A percentile compares a stretch with the other conserved stretches of the same genome.
These are phyloP conservation scores for Drosophila neotestacea DNA, from an alignment of 2,888 invertebrate species.

Conservation along the genomic window DNA sequence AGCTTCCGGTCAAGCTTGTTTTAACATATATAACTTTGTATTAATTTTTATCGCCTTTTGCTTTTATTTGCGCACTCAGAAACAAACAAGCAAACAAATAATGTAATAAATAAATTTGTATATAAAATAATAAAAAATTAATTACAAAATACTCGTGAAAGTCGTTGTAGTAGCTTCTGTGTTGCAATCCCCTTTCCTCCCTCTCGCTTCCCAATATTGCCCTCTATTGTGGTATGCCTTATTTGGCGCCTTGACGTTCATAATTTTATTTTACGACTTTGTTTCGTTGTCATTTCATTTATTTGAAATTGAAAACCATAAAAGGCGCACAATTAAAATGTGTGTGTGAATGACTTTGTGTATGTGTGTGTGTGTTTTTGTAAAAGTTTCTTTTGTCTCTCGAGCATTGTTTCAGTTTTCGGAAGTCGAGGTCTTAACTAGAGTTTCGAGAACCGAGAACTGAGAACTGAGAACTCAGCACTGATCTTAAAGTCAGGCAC, in stretches of 20 bases:
- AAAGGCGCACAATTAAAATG: conserved; percentile 76
- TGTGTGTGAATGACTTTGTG: conserved; percentile 39
- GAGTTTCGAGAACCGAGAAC: conserved; percentile 17
- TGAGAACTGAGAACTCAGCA: conserved; percentile 22
- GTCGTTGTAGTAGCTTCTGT: conserved; percentile 71
- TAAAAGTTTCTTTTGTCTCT: conserved; percentile 62
- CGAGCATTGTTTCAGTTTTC: conserved; percentile 60
- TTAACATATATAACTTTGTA: conserved; percentile 9
- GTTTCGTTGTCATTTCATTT: conserved; percentile 77
- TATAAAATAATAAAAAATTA: conserved; percentile 59
- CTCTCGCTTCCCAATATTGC: not conserved
- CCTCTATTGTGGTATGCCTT: conserved; percentile 51
- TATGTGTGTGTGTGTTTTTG: conserved; percentile 39
- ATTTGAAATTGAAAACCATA: conserved; percentile 78
- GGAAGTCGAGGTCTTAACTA: conserved; percentile 68
- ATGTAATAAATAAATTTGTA: conserved; percentile 52
- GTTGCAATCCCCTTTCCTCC: conserved; percentile 3
- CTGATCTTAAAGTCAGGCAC: conserved; percentile 33
- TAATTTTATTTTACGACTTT: conserved; percentile 78
- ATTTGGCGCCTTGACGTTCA: conserved; percentile 79
- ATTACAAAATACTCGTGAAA: conserved; percentile 73
- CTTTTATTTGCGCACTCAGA: conserved; percentile 64
- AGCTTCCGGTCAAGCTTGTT: conserved; percentile 75
- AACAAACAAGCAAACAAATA: conserved; percentile 20
- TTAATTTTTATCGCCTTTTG: conserved; percentile 65